Base-by-base conservation (phyloP, 2,888 invertebrate genomes). In the Chirona hameri region DNA sequence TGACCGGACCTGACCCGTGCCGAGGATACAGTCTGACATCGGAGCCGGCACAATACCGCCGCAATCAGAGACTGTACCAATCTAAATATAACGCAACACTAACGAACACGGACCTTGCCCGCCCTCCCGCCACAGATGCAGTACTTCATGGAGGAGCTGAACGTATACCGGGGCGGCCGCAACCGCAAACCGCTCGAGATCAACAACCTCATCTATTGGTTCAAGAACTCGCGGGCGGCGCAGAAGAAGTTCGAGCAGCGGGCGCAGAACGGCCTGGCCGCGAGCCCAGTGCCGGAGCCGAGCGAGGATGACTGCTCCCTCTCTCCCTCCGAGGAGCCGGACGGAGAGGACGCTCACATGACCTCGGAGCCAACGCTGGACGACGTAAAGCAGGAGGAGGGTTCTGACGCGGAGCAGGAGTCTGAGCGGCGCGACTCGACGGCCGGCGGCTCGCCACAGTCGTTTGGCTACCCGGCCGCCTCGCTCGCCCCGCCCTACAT, bases 201-300 rank as follows among this genome's bases (percentile, higher is more conserved):
- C 9, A 97, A 97, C 87, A 98, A 98, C 87, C 97, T 98, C 27
- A 97, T 97, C 27, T 96, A 96, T 87, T 96, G 96, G 96, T 99
- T 99, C 89, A 98, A 98, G 83, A 85, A 85, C 82, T 84, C 85
- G 21, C 81, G 85, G 7, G 85, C 85, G 0, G 85, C 85, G 31
- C 84, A 84, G 82, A 85, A 85, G 72, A 82, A 84, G 24, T 84
- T 84, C 81, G 85, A 85, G 69, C 84, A 83, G 83, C 83, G 84
- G 9, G 69, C 83, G 14, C 81, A 83, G 81, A 84, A 83, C 81
- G 84, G 85, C 10, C 82, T 83, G 52, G 83, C 82, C 69, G 84
- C 82, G 57, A 82, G 83, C 0, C 84, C 85, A 18, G 84, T 84
- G 31, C 84, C 83, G 27, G 27, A n/a, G 29, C 15, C 80, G 14